A percentile compares a stretch with the other conserved stretches of the same genome.
phyloP scores from a whole-genome alignment of 2,888 invertebrate genomes.

The Heliconius cydno region DNA sequence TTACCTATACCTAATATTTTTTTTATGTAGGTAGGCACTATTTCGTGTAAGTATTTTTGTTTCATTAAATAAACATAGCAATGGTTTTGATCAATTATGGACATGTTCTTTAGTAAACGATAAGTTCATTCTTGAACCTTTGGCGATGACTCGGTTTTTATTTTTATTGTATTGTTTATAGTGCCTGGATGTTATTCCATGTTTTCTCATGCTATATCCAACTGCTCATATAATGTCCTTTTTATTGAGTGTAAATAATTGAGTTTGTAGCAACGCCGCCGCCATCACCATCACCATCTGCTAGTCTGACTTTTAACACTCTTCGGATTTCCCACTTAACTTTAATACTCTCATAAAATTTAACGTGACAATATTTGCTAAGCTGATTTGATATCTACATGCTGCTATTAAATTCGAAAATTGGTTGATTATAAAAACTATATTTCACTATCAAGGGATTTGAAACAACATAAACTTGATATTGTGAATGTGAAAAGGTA shows the following conservation, averaged over 20 bases:
- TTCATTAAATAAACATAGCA: background rate
- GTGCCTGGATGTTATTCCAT: constrained; percentile 17
- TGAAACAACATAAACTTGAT: constrained; percentile 65
- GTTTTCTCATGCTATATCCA: constrained; percentile 69
- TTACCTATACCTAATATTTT: background rate
- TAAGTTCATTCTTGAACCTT: background rate
- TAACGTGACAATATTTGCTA: constrained; percentile 60
- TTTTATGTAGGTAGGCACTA: background rate
- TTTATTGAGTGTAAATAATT: constrained; percentile 84
- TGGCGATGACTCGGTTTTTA: background rate
- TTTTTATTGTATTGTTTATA: constrained; percentile 6
- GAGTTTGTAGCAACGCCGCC: constrained; percentile 78
- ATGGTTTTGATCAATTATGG: background rate
- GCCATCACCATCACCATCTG: constrained; percentile 75
- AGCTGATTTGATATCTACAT: constrained; percentile 59
- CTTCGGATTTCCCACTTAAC: constrained; percentile 83
- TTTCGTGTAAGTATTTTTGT: too few relatives aligned
- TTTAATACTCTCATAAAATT: constrained; percentile 80
- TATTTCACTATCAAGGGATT: constrained; percentile 69
- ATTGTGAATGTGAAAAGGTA: constrained; percentile 57
- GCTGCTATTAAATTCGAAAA: constrained; percentile 55
- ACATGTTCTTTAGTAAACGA: background rate
- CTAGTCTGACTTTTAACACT: constrained; percentile 73
- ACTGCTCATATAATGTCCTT: constrained; percentile 81
- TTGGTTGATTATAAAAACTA: constrained; percentile 53